Percentiles rank a stretch among this genome's conserved stretches.
Conservation (phyloP, 2,888 invertebrate species). For the Protonemura montana region DNA sequence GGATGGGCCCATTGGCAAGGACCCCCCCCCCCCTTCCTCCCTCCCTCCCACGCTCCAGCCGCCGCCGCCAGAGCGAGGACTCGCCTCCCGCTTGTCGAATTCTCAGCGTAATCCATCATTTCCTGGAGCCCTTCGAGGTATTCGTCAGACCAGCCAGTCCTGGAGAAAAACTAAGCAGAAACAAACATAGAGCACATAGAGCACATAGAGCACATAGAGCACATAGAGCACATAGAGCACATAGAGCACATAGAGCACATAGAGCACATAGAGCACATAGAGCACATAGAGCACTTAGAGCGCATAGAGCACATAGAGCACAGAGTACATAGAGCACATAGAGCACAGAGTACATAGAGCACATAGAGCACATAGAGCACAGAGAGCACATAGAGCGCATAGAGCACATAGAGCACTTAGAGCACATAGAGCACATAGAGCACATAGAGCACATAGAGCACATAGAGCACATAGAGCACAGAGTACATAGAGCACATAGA, state of each 20-base stretch:
- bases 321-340: constrained; percentile 53
- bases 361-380: neutral
- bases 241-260: neutral
- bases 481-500: neutral
- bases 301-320: constrained; percentile 34
- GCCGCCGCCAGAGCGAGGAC: no score
- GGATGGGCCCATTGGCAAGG: no score
- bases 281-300: constrained; percentile 21
- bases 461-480: neutral
- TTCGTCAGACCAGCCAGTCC: no score
- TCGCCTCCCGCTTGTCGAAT: no score
- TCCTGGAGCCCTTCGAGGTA: no score
- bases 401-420: neutral
- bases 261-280: constrained; percentile 40
- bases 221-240: constrained; percentile 9
- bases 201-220: constrained; percentile 31
- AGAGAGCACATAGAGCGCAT: neutral
- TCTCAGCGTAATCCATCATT: no score
- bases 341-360: constrained; percentile 52
- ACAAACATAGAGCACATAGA: constrained; percentile 33
- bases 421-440: neutral
- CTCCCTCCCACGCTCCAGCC: no score
- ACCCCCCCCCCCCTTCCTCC: no score
- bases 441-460: neutral
- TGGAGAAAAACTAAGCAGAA: no score